Base-by-base conservation (phyloP, 2,113 vertebrate species). In the Nibea coibor region DNA sequence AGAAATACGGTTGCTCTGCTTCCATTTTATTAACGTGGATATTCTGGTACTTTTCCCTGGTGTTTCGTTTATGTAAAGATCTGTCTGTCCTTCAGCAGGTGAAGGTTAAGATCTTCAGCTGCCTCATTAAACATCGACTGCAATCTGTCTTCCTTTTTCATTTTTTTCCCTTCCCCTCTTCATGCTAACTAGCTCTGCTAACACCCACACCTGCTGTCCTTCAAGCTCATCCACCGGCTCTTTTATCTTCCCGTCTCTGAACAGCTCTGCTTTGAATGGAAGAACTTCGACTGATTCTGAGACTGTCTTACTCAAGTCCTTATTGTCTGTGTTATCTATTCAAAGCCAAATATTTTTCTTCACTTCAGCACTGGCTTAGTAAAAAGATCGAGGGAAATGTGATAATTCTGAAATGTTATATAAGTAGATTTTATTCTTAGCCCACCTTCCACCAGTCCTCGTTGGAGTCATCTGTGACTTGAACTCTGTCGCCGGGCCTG, bases 391-490 rank as follows among this genome's bases (percentile, higher is more conserved):
- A 71, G 66, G 42, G 59, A 69, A 72, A 58, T 56, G 3, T 24
- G 22, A 57, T 4, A 2, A 16, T 16, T 58, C 14, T 24, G 4
- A 28, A 68, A 42, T 47, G 22, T 58, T 59, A 1, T 16, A 68
- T 19, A 43, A 50, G 22, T 9, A 22, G 14, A 45, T 22, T 24
- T 45, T 31, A 15, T 45, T 11, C 5, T 72, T 4, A 51, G 64
- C 92, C 88, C 77, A 97, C 97, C 96, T 97, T 97, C 97, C 97
- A 98, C 97, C 97, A 98, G 86, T 98, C 97, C 90, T 98, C 97
- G 7, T 97, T 97, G 24, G 97, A 95, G 87, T 98, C 97, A 47
- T 98, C 97, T 58, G 96, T 95, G 74, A 98, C 96, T 94, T 96
- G 94, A 80, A 98, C 94, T 78, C 96, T 93, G 78, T 97, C 97